Conservation (phyloP, 2,797 vertebrate genomes). For the Myotis myotis region DNA sequence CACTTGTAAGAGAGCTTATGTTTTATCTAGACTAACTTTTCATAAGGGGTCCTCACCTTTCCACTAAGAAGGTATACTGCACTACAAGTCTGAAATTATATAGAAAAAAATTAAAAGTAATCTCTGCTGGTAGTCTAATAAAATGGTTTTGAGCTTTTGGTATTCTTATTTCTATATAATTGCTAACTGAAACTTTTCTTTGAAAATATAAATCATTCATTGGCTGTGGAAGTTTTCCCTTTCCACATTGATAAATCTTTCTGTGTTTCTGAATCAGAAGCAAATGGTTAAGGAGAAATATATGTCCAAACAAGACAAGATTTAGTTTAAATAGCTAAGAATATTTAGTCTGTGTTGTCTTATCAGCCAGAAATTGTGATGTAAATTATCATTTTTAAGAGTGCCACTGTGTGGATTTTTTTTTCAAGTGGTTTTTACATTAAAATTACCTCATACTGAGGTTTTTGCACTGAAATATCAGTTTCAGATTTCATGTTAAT, state of each 20-base stretch:
- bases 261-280: conserved; percentile 79
- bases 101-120: conserved; percentile 52
- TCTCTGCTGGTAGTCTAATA: conserved; percentile 55
- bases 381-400: conserved; percentile 77
- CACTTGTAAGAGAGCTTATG: conserved; percentile 66
- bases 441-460: conserved; percentile 83
- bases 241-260: conserved; percentile 75
- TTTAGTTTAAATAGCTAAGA: conserved; percentile 68
- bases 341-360: conserved; percentile 57
- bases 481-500: conserved; percentile 81
- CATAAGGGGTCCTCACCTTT: conserved; percentile 49
- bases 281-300: conserved; percentile 67
- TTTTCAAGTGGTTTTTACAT: conserved; percentile 79
- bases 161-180: conserved; percentile 61
- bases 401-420: conserved; percentile 82
- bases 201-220: conserved; percentile 67
- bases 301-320: conserved; percentile 69
- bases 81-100: conserved; percentile 67
- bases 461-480: conserved; percentile 89
- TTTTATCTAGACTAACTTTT: conserved; percentile 59
- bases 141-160: conserved; percentile 54
- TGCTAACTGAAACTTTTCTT: conserved; percentile 66
- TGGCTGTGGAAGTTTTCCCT: conserved; percentile 73
- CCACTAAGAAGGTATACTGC: conserved; percentile 57
- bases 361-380: conserved; percentile 76